Base-by-base conservation (phyloP, 35 echinoderm and acorn worm genomes). In the Amphiura filiformis region DNA sequence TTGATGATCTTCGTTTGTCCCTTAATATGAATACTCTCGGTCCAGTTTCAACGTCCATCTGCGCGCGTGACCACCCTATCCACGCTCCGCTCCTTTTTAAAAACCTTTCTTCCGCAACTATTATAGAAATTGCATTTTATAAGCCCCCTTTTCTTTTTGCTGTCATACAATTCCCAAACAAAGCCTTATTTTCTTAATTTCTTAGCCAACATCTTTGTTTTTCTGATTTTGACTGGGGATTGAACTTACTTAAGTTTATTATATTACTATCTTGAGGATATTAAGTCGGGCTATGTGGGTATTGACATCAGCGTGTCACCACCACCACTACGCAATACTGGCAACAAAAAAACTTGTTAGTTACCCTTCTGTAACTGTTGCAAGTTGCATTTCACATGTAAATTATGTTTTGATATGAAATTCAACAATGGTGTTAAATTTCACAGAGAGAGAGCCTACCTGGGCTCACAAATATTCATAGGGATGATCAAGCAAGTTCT, bases 331-430 rank as follows among this genome's bases (percentile, higher is more conserved):
- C 41, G 41, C 41, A 47, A 47, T 47, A 17, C 26, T 30, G 26
- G 11, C 26, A 70, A 70, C 61, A 70, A 70, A n/a, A n/a, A 70
- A 70, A 18, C 61, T 70, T 70, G 61, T 70, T 70, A 70, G 17
- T 70, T n/a, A n/a, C 61, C 28, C 28, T 70, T 26, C 61, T 70
- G 61, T 70, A 70, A 70, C 61, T 70, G 61, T 70, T 70, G 61
- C 61, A 70, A 70, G 28, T 70, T 70, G 7, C 26, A 70, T 70
- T 70, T 70, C 11, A 70, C 28, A 70, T 70, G 61, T 30, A 70
- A 70, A 70, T 70, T 70, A 70, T 70, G 61, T 70, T 70, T 70
- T 70, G 61, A 70, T 70, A 70, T n/a, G 61, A 70, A n/a, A n/a
- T 70, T 15, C 61, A 70, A 70, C 61, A 70, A 70, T 70, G 61